These are phyloP conservation scores for Pseudochirops cupreus DNA, from an alignment of 2,797 vertebrate species.

Conservation along the genomic window DNA sequence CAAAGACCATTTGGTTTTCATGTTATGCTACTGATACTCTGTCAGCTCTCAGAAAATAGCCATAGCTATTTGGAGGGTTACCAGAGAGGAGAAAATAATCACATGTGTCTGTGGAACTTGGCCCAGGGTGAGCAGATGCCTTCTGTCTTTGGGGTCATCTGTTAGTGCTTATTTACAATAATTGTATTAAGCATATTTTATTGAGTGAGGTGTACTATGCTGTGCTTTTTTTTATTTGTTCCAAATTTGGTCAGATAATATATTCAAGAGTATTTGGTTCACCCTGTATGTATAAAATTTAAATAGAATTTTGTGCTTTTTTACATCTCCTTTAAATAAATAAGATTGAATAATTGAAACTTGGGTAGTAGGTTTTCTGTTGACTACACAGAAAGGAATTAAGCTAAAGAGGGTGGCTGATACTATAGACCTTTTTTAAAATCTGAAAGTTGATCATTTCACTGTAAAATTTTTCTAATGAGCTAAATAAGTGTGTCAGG, in stretches of 20 bases:
- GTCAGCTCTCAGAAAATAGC: conserved; percentile 30
- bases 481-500: neutral
- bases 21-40: neutral
- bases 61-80: conserved; percentile 32
- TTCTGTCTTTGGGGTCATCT: neutral
- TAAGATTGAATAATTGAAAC: too few species aligned
- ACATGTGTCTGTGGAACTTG: conserved; percentile 8
- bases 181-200: conserved; percentile 29
- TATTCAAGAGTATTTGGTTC: conserved; percentile 14
- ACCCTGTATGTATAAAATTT: neutral
- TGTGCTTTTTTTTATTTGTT: conserved; percentile 1
- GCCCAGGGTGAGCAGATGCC: conserved; percentile 40
- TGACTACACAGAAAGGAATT: neutral
- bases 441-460: neutral
- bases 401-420: neutral
- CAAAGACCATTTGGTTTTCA: conserved; percentile 20
- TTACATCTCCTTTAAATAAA: too few species aligned
- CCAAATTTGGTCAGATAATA: conserved; percentile 42
- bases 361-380: too few species aligned
- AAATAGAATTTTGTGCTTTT: neutral
- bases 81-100: conserved; percentile 17
- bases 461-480: too few species aligned
- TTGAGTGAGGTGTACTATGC: neutral
- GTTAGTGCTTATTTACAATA: conserved; percentile 45
- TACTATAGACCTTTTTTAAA: neutral